Percentiles rank a stretch among this genome's conserved stretches.
phyloP scores from a whole-genome alignment of 2,113 vertebrate genomes.

The Xenopus laevis region DNA sequence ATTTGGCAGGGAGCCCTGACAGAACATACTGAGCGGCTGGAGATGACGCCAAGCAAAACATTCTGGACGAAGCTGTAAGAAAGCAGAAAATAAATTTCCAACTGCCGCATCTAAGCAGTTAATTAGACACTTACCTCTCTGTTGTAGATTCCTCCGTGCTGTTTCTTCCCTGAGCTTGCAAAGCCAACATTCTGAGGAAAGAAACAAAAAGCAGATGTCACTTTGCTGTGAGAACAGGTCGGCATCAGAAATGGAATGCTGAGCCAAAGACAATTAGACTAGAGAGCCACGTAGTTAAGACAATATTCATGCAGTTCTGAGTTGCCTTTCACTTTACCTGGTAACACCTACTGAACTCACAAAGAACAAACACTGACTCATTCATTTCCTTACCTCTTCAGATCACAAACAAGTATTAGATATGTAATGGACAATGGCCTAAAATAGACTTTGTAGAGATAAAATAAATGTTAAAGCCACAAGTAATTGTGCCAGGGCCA shows the following conservation, averaged over 20 bases:
- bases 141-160: slow-evolving; percentile 64
- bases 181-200: slow-evolving; percentile 71
- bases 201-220: slow-evolving; percentile 49
- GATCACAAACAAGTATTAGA: no score
- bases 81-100: not conserved
- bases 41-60: slow-evolving; percentile 11
- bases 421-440: no score
- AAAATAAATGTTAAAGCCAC: no score
- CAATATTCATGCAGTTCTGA: not conserved
- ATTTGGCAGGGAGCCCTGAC: slow-evolving; percentile 3
- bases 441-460: no score
- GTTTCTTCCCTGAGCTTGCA: slow-evolving; percentile 70
- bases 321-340: not conserved
- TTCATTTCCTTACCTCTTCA: not conserved
- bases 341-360: not conserved
- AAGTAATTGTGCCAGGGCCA: no score
- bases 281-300: not conserved
- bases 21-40: slow-evolving; percentile 18
- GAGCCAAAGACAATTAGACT: not conserved
- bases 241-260: slow-evolving; percentile 10
- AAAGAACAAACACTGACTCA: not conserved
- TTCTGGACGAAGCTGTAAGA: slow-evolving; percentile 1
- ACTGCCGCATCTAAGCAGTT: not conserved
- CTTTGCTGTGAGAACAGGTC: slow-evolving; percentile 1
- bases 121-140: slow-evolving; percentile 62